phyloP scores from a whole-genome alignment of 2,113 vertebrate species.

The Tenrec ecaudatus region DNA sequence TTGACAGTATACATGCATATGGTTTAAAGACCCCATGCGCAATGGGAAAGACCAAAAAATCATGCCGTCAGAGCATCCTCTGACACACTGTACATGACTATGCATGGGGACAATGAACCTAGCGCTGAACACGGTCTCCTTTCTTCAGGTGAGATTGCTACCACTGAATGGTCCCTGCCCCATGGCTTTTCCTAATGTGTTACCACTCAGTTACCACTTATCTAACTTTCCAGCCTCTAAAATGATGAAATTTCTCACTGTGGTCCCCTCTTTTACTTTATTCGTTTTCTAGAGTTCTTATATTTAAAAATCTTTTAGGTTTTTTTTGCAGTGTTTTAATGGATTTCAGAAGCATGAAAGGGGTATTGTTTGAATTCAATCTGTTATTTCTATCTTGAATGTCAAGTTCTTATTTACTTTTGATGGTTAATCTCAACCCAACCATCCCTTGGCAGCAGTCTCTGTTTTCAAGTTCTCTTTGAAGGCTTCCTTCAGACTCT shows the following conservation, averaged over 20 bases:
- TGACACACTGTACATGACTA: neutral
- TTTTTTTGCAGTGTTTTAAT: neutral
- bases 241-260: neutral
- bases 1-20: neutral
- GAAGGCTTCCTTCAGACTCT: neutral
- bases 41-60: neutral
- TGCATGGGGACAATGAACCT: neutral
- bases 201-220: neutral
- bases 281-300: neutral
- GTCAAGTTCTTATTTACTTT: neutral
- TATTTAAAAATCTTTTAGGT: constrained; percentile 35
- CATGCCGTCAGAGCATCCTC: neutral
- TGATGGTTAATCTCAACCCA: neutral
- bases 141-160: neutral
- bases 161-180: neutral
- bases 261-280: neutral
- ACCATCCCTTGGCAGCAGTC: neutral
- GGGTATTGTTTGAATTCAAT: neutral
- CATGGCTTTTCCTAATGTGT: neutral
- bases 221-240: neutral
- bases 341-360: constrained; percentile 38
- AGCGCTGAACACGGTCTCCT: neutral
- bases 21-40: neutral
- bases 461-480: neutral
- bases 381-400: neutral